phyloP scores from a whole-genome alignment of 1,140 invertebrate genomes.

The Drosophila suzukii region DNA sequence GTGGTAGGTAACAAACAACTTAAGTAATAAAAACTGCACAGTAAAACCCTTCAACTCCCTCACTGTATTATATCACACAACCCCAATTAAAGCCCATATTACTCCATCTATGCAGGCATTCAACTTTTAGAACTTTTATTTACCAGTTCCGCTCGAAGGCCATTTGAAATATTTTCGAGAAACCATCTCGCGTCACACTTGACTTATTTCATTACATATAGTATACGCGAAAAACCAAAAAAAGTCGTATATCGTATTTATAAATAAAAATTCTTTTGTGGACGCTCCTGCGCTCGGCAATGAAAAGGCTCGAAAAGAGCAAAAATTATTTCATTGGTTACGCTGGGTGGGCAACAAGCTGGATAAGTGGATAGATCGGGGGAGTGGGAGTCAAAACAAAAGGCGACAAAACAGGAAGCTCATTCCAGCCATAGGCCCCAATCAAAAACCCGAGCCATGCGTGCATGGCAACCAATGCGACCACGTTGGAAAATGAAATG shows the following conservation, averaged over 20 bases:
- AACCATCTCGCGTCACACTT: conserved; percentile 47
- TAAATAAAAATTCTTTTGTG: conserved; percentile 37
- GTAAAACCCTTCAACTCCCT: not conserved
- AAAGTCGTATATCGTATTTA: conserved; percentile 17
- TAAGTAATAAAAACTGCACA: not conserved
- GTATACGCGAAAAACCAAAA: not conserved
- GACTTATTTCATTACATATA: conserved; percentile 60
- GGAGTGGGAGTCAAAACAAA: conserved; percentile 36
- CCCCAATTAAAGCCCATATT: conserved; percentile 12
- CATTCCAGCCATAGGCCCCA: conserved; percentile 18
- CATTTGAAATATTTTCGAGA: conserved; percentile 9
- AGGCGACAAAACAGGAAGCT: conserved; percentile 39
- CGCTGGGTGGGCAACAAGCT: conserved; percentile 30
- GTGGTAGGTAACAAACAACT: not conserved
- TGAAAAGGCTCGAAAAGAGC: conserved; percentile 37
- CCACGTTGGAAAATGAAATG: conserved; percentile 2
- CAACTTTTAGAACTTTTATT: conserved; percentile 9
- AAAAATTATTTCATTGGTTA: conserved; percentile 64
- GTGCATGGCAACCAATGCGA: conserved; percentile 35
- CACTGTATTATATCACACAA: not conserved
- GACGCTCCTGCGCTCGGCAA: conserved; percentile 8
- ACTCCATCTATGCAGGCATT: conserved; percentile 7
- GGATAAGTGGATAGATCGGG: conserved; percentile 17
- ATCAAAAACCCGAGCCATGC: conserved; percentile 44
- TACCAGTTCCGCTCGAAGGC: not conserved